Conservation (phyloP, 2,797 vertebrate species). For the Spinus pinus region DNA sequence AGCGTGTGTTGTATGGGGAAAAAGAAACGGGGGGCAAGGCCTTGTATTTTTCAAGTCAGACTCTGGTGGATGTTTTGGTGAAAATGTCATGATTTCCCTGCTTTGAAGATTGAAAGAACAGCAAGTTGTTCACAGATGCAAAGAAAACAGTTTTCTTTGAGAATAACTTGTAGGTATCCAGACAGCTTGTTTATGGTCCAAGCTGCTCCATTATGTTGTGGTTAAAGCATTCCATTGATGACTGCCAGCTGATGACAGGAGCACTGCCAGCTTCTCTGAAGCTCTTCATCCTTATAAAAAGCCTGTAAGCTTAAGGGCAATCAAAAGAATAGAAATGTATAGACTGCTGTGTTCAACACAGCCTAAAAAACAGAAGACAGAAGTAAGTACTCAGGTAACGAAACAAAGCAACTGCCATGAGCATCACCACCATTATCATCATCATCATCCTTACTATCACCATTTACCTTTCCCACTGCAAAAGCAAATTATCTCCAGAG, state of each 20-base stretch:
- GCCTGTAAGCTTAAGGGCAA: background rate
- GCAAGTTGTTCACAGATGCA: background rate
- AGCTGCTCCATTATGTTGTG: background rate
- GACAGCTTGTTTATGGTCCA: conserved; percentile 9
- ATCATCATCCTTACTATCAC: too few species aligned
- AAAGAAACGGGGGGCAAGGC: background rate
- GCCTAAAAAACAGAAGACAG: background rate
- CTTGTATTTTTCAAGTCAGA: background rate
- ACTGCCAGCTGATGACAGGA: background rate
- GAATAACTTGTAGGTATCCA: background rate
- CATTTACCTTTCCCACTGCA: background rate
- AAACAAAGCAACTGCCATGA: background rate
- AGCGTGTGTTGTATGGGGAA: accelerated
- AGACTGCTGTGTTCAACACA: background rate
- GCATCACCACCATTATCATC: too few species aligned
- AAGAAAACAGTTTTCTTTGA: background rate
- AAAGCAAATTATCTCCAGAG: background rate
- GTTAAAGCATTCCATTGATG: background rate
- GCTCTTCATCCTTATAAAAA: background rate
- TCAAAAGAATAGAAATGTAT: accelerated
- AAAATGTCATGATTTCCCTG: background rate
- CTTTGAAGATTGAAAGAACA: conserved; percentile 7
- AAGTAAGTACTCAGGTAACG: background rate
- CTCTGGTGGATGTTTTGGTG: background rate
- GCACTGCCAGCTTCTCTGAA: background rate